A percentile compares a stretch with the other conserved stretches of the same genome.
These are phyloP conservation scores for Melozone crissalis DNA, from an alignment of 2,113 vertebrate genomes.

Conservation along the genomic window DNA sequence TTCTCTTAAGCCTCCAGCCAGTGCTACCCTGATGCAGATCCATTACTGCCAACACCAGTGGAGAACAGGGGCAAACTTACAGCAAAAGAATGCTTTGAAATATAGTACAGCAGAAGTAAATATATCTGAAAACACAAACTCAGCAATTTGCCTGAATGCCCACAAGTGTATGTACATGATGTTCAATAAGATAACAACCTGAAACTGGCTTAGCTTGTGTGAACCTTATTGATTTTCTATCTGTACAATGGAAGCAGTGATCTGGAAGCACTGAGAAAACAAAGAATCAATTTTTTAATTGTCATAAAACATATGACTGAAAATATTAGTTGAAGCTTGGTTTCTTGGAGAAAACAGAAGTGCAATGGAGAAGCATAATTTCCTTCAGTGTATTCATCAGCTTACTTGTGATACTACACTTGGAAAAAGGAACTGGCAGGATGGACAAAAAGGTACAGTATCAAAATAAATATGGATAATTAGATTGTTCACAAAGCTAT, in stretches of 20 bases:
- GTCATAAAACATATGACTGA: background rate
- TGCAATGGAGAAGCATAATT: background rate
- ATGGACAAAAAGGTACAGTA: background rate
- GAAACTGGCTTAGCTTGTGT: background rate
- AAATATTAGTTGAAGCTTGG: background rate
- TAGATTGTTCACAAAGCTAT: background rate
- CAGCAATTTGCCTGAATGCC: background rate
- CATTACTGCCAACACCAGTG: background rate
- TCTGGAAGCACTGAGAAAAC: background rate
- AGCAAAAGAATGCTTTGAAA: background rate
- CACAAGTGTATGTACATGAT: background rate
- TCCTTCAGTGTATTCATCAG: background rate
- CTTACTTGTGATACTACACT: background rate
- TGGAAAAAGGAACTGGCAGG: background rate
- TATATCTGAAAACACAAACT: background rate
- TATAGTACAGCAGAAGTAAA: background rate
- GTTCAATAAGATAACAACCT: background rate
- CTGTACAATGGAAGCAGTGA: background rate
- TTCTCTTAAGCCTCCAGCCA: background rate
- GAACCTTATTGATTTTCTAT: background rate
- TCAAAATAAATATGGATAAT: background rate
- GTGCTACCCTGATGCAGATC: background rate
- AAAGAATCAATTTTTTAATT: background rate
- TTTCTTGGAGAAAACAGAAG: background rate
- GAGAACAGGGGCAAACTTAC: background rate